Evolutionary conservation across 37 sponge, comb jelly and placozoan genomes (phyloP), one percentile per base, ranked within the genome.

Genomic region (Ianthella basta): DNA sequence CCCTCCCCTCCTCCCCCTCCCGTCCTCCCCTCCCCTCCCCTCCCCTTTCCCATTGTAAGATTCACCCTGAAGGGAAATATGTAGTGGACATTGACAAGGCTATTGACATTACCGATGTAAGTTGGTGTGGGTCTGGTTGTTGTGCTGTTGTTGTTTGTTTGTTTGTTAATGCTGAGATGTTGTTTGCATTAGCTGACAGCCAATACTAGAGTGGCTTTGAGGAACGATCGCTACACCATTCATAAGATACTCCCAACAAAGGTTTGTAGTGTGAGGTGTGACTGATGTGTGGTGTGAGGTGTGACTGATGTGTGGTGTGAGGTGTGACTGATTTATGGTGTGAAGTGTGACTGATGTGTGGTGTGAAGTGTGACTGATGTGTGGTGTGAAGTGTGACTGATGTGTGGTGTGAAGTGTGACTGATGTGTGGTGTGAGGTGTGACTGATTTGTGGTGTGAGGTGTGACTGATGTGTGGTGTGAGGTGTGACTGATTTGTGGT

Each of bases 191-290:
- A 88, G 84, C 84, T 98, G 18, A 89, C 89, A 14, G 75, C 93
- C 80, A 75, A 75, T 41, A 83, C 87, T 21, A 79, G 99, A 20
- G 99, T 98, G 21, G 99, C 99, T 34, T 88, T 98, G 59, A 84
- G 88, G 29, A 98, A 98, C 38, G 99, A 98, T 61, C 92, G 95
- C 75, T 98, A 98, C 90, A 86, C 85, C 14, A 93, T 98, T 0
- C 99, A 98, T 85, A 98, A 98, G 89, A 98, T 98, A 69, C 87
- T 98, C 25, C 99, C 99, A 25, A 98, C 85, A 56, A 98, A 98
- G 89, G 95, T 96, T 41, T 16, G 85, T 68, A 0, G 27, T 20
- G 53, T 0, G 50, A 44, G 50, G 50, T n/a, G 50, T 44, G 50
- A 44, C 50, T n/a, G 50, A 44, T 44, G 50, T 44, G 50, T n/a